Evolutionary conservation across 2,888 invertebrate genomes (phyloP).

Genomic region (Diaperis boleti): DNA sequence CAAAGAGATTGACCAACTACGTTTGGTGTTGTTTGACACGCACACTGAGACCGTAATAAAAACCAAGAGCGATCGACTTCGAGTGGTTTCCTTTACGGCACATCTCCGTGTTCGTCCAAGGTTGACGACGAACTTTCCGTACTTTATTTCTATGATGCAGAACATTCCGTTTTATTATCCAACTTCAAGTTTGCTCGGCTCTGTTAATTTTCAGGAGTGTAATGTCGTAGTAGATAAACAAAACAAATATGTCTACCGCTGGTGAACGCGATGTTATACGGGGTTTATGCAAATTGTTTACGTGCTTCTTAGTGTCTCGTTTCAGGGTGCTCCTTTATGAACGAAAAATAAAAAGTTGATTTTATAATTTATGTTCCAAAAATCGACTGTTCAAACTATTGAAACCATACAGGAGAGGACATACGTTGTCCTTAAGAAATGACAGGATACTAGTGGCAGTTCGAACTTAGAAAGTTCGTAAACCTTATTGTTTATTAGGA

Average conservation of each 20-base stretch:
- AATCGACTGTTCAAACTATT: too few species aligned
- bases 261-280: conserved; percentile 21
- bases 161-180: conserved; percentile 24
- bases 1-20: too few species aligned
- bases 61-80: conserved; percentile 41
- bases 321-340: too few species aligned
- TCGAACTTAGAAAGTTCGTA: too few species aligned
- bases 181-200: conserved; percentile 34
- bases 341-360: too few species aligned
- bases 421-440: too few species aligned
- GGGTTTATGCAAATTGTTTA: conserved; percentile 29
- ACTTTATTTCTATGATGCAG: conserved; percentile 7
- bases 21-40: conserved; percentile 40
- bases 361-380: too few species aligned
- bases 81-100: conserved; percentile 39
- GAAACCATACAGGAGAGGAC: too few species aligned
- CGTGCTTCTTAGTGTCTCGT: too few species aligned
- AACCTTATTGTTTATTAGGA: too few species aligned
- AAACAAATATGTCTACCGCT: conserved; percentile 32
- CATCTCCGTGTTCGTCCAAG: conserved; percentile 16
- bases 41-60: conserved; percentile 45
- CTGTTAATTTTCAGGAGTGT: conserved; percentile 32
- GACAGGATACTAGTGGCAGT: too few species aligned
- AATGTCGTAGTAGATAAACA: conserved; percentile 32
- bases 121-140: background rate